Conservation (phyloP, 1,140 invertebrate species). For the Leptinotarsa undecemlineata region DNA sequence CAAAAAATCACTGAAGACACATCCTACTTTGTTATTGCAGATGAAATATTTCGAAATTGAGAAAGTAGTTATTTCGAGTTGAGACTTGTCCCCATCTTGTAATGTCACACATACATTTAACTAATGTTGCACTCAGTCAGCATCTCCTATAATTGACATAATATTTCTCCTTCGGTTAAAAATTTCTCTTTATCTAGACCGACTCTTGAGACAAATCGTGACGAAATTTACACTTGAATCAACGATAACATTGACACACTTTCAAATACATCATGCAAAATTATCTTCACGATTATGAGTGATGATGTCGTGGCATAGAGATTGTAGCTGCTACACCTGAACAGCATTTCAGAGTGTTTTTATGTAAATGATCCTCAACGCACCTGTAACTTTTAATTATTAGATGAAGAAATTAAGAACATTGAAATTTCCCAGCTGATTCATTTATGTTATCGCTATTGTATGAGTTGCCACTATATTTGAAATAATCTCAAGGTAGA, state of each 20-base stretch:
- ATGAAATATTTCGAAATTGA: no score
- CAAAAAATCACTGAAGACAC: no score
- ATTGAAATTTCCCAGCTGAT: no score
- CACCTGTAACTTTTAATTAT: constrained; percentile 1
- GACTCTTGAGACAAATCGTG: constrained; percentile 9
- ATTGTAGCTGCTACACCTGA: not conserved
- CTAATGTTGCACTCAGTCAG: no score
- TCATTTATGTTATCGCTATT: no score
- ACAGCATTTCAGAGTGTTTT: not conserved
- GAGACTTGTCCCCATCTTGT: no score
- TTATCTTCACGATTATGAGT: constrained; percentile 11
- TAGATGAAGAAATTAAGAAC: not conserved
- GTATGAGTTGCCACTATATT: no score
- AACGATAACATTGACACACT: constrained; percentile 34
- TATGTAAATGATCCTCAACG: not conserved
- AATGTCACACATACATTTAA: no score
- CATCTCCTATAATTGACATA: no score
- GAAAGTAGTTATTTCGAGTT: no score
- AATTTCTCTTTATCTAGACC: constrained; percentile 1
- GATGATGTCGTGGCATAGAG: constrained; percentile 4
- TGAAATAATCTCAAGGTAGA: no score
- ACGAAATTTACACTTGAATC: constrained; percentile 35
- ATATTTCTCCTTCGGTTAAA: not conserved
- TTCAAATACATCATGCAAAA: constrained; percentile 31
- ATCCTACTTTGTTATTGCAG: no score